These are phyloP conservation scores for Eulemur coronatus DNA, from an alignment of 2,797 vertebrate genomes.

Conservation along the genomic window DNA sequence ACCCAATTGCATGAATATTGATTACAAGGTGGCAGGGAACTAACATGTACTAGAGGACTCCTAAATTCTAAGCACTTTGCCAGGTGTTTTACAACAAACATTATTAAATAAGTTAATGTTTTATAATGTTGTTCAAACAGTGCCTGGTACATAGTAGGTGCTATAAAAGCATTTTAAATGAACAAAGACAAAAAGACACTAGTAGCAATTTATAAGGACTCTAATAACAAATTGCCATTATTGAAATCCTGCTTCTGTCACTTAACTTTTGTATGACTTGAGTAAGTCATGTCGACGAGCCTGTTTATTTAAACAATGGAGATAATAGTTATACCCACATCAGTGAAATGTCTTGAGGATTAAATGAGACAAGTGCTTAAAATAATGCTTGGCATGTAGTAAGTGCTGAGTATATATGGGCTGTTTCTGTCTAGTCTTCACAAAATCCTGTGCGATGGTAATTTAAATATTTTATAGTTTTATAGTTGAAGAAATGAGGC, in stretches of 20 bases:
- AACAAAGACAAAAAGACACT: background rate
- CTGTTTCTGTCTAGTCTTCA: background rate
- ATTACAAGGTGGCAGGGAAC: background rate
- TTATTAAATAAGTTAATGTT: background rate
- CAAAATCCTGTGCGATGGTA: background rate
- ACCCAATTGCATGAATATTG: background rate
- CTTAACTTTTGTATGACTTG: background rate
- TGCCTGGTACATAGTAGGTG: background rate
- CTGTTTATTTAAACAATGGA: background rate
- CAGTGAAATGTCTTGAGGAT: background rate
- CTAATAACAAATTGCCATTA: background rate
- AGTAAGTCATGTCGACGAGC: background rate
- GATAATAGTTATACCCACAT: background rate
- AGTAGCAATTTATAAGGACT: constrained; percentile 15
- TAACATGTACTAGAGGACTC: background rate
- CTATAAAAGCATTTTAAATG: background rate
- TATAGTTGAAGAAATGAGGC: background rate
- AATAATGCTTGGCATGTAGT: background rate
- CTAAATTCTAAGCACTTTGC: background rate
- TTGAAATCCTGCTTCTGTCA: background rate
- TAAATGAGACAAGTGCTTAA: background rate
- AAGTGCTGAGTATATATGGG: background rate
- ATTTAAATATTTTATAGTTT: background rate
- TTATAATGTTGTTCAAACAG: background rate
- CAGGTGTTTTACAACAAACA: background rate